Percentiles rank a stretch among this genome's conserved stretches.
phyloP scores from a whole-genome alignment of 2,113 vertebrate species.

The Phoenicopterus ruber region DNA sequence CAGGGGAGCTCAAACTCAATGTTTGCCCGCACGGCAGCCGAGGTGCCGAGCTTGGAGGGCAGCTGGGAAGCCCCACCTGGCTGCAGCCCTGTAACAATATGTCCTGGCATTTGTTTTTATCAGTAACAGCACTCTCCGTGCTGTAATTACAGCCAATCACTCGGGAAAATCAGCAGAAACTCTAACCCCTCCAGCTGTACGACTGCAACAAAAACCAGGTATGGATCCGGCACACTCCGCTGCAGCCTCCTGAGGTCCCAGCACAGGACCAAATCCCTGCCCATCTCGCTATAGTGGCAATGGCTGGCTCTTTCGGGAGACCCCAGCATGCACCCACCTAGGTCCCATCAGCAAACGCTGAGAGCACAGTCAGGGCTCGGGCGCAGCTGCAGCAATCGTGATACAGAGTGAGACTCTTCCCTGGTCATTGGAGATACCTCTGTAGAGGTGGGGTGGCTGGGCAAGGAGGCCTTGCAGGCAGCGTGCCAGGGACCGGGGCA shows the following conservation, averaged over 20 bases:
- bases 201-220: neutral
- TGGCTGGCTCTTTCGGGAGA: neutral
- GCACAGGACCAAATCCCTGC: fast-evolving
- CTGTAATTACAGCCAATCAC: neutral
- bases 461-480: neutral
- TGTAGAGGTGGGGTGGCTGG: neutral
- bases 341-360: neutral
- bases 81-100: neutral
- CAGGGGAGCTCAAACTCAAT: neutral
- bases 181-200: neutral
- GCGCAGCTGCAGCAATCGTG: fast-evolving
- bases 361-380: neutral
- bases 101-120: neutral
- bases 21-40: fast-evolving
- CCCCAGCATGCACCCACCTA: neutral
- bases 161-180: neutral
- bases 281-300: neutral
- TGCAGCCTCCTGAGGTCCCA: neutral
- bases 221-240: fast-evolving
- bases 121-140: neutral
- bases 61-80: fast-evolving
- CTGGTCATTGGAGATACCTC: fast-evolving
- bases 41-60: fast-evolving
- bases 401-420: neutral
- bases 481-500: neutral